Evolutionary conservation across 2,797 vertebrate species (phyloP).

Genomic region (Pseudomugil tenellus): DNA sequence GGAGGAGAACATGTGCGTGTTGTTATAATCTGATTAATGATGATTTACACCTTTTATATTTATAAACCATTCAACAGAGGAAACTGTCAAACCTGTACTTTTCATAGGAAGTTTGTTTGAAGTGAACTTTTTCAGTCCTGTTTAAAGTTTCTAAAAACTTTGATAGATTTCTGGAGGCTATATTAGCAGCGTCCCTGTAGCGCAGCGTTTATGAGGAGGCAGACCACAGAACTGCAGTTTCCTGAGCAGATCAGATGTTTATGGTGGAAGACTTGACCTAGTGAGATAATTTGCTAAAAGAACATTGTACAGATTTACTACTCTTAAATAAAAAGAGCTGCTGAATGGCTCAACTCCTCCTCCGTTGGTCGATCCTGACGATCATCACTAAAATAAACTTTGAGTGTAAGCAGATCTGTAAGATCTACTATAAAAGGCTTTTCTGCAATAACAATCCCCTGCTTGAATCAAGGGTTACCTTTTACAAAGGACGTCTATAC

Average conservation of each 20-base stretch:
- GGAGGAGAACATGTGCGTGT: not conserved
- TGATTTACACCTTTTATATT: not conserved
- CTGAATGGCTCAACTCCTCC: too few species aligned
- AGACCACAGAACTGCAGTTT: not conserved
- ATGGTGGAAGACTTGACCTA: not conserved
- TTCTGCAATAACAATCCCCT: constrained; percentile 40
- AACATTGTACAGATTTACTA: constrained; percentile 3
- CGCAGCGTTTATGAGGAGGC: not conserved
- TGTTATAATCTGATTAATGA: constrained; percentile 2
- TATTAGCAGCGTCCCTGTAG: not conserved
- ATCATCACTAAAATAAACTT: constrained; percentile 37
- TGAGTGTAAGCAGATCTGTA: not conserved
- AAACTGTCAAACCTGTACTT: not conserved
- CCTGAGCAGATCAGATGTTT: not conserved
- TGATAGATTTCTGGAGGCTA: not conserved
- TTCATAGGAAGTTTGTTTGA: not conserved
- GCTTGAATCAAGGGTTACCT: constrained; percentile 8
- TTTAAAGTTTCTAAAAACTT: not conserved
- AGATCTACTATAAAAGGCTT: constrained; percentile 34
- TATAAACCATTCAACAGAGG: not conserved
- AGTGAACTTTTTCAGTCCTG: not conserved
- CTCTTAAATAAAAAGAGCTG: too few species aligned
- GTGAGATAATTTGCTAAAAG: not conserved
- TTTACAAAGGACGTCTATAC: constrained; percentile 47
- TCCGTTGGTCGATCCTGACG: constrained; percentile 32